Evolutionary conservation across 2,113 vertebrate genomes (phyloP), one percentile per base, ranked within the genome.

Genomic region (Zosterops japonicus): DNA sequence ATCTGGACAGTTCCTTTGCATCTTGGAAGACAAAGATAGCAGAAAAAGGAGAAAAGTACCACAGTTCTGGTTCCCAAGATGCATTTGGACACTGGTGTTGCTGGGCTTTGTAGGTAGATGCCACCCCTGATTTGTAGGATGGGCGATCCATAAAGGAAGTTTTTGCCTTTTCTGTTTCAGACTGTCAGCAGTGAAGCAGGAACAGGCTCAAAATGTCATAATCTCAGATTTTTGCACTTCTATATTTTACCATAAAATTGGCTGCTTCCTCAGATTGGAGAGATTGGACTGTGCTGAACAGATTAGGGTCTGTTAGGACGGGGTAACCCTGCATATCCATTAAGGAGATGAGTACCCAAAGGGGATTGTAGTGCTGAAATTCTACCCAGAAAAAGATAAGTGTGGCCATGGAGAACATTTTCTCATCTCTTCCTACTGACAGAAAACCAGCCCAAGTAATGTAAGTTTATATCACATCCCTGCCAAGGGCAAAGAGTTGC

Each of bases 231-330:
- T 77, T 90, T 61, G 22, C 59, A 74, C 59, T 83, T 14, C 41
- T 64, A 0, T 80, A 57, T 86, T 90, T 94, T 95, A 36, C 80
- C 89, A 83, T 92, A 89, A 95, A 94, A 92, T 94, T 44, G 59
- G 15, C 75, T 83, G 36, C 50, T 77, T 77, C 89, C 59, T 90
- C 76, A 61, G 41, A n/a, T 69, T 72, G 81, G 59, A 86, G 71
- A 71, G 65, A 36, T 3, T 89, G 64, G 69, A 28, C 69, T 75
- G 57, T 68, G 53, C 55, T 83, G 61, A 84, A 44, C 57, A 76
- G 84, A 56, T 84, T 31, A 42, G 35, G 27, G 16, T 71, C 41
- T 88, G 68, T 57, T 81, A 89, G 72, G 11, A 35, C 0, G 5
- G 55, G 39, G 13, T 36, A 89, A 15, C 33, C 39, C 85, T 83